Conservation (phyloP, 2,797 vertebrate genomes). For the Rhinella marina region DNA sequence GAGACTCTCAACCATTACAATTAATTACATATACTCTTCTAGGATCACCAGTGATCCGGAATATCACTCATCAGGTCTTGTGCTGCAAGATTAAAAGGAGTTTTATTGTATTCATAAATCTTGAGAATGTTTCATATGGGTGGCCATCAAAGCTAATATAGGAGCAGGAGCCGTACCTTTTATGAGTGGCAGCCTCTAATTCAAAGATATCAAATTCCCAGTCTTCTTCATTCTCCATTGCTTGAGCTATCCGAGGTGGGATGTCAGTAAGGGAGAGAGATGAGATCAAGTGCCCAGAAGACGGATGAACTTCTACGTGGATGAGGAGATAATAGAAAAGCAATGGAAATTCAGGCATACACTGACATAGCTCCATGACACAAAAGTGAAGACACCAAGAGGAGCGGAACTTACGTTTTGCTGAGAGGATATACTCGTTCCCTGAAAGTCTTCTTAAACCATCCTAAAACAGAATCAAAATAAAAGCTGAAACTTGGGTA, state of each 20-base stretch:
- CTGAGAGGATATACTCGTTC: conserved; percentile 90
- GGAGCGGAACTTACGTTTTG: conserved; percentile 85
- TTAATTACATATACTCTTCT: too few relatives aligned
- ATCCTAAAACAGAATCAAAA: conserved; percentile 78
- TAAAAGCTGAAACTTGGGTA: conserved; percentile 7
- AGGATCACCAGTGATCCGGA: too few relatives aligned
- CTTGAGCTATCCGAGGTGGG: conserved; percentile 86
- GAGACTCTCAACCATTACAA: too few relatives aligned
- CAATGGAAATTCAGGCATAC: background rate
- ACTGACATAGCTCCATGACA: background rate
- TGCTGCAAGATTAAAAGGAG: background rate
- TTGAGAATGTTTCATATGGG: background rate
- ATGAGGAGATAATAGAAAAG: conserved; percentile 1
- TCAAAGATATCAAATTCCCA: conserved; percentile 97
- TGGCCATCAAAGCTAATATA: background rate
- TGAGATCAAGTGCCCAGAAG: conserved; percentile 77
- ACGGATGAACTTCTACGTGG: conserved; percentile 82
- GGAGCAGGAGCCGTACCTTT: conserved; percentile 77
- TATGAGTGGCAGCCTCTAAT: conserved; percentile 91
- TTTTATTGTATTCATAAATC: background rate
- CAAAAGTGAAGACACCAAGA: background rate
- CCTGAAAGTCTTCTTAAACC: conserved; percentile 92
- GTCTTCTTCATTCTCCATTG: conserved; percentile 90
- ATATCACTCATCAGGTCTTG: too few relatives aligned
- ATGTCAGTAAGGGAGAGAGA: conserved; percentile 87